Evolutionary conservation across 1,140 invertebrate genomes (phyloP), one percentile per base, ranked within the genome.

Genomic region (Lucilia sericata): DNA sequence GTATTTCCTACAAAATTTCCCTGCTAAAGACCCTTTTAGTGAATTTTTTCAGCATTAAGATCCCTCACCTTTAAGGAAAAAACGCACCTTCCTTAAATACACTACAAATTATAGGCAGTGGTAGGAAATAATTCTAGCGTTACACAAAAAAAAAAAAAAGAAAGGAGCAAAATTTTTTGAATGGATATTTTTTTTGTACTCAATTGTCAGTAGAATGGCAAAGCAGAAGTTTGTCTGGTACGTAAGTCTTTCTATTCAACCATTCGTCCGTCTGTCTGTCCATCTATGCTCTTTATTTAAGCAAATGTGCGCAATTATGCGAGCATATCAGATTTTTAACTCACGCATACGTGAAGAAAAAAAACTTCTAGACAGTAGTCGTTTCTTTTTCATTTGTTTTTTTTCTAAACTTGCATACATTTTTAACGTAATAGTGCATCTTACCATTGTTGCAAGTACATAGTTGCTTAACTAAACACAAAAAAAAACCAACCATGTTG

Each of bases 311-410:
- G 51, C 75, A 60, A 84, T 84, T 84, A 78, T 78, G 55, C 83
- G 78, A 80, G 83, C 83, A 84, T 84, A 84, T 84, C 83, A 84
- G 83, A 84, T 84, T 84, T 84, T 84, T 84, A 84, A 84, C 83
- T 84, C 83, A 84, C 83, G 83, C 83, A 84, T 84, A 78, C 83
- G 83, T 84, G 75, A 36, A 84, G 25, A 30, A 80, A 81, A 42
- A 60, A 65, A 74, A 47, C 65, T 83, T 70, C 76, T 25, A 49
- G 34, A 80, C 76, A 25, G 76, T 80, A 80, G 76, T 80, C 9
- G 42, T 13, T 49, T 80, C 25, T 30, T 80, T 49, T 19, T 51
- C 5, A 76, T 21, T n/a, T n/a, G n/a, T n/a, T 19, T 80, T 80
- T 42, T 51, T 21, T 8, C 19, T 30, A 30, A 2, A 13, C 21